Conservation (phyloP, 2,113 vertebrate species). For the Triplophysa rosa region DNA sequence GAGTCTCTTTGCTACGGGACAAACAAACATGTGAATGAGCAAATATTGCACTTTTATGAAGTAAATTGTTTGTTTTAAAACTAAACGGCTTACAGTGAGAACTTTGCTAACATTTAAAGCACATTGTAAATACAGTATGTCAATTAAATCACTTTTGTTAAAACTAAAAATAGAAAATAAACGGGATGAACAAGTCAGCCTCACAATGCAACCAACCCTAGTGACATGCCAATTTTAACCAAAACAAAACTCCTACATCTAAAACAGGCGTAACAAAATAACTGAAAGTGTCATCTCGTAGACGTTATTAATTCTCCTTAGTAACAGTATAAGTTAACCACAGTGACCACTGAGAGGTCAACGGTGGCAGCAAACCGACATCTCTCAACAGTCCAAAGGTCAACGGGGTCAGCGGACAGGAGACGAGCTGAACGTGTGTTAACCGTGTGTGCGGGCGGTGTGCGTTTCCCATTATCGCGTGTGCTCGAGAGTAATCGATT, state of each 20-base stretch:
- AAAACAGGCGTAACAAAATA: not conserved
- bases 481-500: conserved; percentile 47
- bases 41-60: not conserved
- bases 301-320: conserved; percentile 28
- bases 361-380: conserved; percentile 12
- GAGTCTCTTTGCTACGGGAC: conserved; percentile 64
- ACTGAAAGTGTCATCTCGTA: not conserved
- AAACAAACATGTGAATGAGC: not conserved
- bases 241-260: too few species aligned
- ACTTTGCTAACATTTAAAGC: not conserved
- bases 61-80: not conserved
- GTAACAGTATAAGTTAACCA: conserved; percentile 16
- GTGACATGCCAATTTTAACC: too few species aligned
- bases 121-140: too few species aligned
- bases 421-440: conserved; percentile 33
- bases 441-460: conserved; percentile 33
- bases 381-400: conserved; percentile 40
- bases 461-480: conserved; percentile 39
- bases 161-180: too few species aligned
- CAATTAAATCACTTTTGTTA: too few species aligned
- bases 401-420: conserved; percentile 36
- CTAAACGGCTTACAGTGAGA: not conserved
- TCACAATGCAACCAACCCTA: too few species aligned
- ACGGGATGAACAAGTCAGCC: too few species aligned
- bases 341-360: conserved; percentile 33